phyloP scores from a whole-genome alignment of 2,113 vertebrate species.

The Lepisosteus osseus region DNA sequence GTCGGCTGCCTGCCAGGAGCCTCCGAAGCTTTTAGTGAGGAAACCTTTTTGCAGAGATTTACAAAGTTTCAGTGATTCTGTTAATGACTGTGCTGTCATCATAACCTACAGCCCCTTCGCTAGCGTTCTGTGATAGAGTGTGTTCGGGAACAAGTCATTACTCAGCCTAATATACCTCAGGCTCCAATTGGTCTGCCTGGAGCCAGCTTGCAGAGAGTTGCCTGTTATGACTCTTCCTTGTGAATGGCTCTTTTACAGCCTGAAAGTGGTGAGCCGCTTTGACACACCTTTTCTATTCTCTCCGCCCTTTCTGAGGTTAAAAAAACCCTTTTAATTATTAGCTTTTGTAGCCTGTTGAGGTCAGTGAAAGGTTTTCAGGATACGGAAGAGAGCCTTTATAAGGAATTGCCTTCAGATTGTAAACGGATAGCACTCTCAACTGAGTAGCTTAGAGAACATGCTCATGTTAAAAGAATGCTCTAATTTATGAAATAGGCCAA shows the following conservation, averaged over 20 bases:
- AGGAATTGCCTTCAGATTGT: constrained; percentile 56
- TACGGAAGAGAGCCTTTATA: constrained; percentile 67
- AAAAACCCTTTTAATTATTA: constrained; percentile 65
- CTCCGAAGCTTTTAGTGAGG: too few species aligned
- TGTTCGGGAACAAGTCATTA: constrained; percentile 34
- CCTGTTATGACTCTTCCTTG: constrained; percentile 43
- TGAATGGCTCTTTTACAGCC: constrained; percentile 49
- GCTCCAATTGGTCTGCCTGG: constrained; percentile 47
- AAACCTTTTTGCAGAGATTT: too few species aligned
- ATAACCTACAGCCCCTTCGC: constrained; percentile 25
- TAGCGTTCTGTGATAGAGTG: constrained; percentile 20
- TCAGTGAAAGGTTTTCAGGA: constrained; percentile 64
- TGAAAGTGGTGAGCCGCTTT: constrained; percentile 43
- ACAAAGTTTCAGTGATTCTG: constrained; percentile 45
- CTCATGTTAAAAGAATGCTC: constrained; percentile 74
- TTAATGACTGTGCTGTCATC: constrained; percentile 50
- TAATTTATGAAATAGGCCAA: constrained; percentile 72
- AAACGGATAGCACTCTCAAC: constrained; percentile 73
- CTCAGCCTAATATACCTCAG: constrained; percentile 37
- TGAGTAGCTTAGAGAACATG: constrained; percentile 59
- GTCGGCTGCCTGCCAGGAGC: too few species aligned
- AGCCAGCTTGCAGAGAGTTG: constrained; percentile 47
- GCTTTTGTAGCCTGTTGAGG: constrained; percentile 60
- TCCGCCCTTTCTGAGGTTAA: constrained; percentile 46
- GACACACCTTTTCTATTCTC: constrained; percentile 44